Percentiles rank a stretch among this genome's conserved stretches.
Conservation (phyloP, 2,888 invertebrate species). For the Neoscelio sp. region DNA sequence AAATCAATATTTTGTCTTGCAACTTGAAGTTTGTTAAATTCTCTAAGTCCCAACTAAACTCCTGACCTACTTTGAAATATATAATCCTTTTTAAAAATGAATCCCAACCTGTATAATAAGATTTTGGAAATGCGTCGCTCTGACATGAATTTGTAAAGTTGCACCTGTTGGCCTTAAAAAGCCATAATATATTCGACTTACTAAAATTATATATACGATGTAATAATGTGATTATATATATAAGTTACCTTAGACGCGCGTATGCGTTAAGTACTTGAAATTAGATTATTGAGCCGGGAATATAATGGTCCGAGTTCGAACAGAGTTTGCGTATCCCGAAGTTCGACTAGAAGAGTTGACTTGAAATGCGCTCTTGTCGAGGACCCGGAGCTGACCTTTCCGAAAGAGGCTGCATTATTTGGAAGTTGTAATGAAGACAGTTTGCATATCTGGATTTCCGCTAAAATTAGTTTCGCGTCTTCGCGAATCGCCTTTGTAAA, state of each 20-base stretch:
- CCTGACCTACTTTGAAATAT: too few species aligned
- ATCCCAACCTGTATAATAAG: too few species aligned
- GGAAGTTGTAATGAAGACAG: slow-evolving; percentile 42
- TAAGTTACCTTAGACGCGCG: slow-evolving; percentile 17
- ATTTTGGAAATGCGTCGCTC: too few species aligned
- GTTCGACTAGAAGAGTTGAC: slow-evolving; percentile 5
- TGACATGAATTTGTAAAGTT: too few species aligned
- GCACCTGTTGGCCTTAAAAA: too few species aligned
- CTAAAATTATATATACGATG: slow-evolving; percentile 10
- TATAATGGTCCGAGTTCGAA: slow-evolving; percentile 37
- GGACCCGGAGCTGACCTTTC: slow-evolving; percentile 17
- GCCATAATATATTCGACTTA: slow-evolving; percentile 1
- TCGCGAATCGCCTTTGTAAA: slow-evolving; percentile 8
- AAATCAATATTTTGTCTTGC: too few species aligned
- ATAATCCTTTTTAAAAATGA: too few species aligned
- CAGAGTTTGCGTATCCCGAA: slow-evolving; percentile 35
- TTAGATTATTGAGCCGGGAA: slow-evolving; percentile 49
- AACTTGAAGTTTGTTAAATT: too few species aligned
- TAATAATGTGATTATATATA: slow-evolving; percentile 44
- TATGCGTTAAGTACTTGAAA: slow-evolving; percentile 45
- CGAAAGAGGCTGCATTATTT: slow-evolving; percentile 26
- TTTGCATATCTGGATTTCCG: slow-evolving; percentile 36
- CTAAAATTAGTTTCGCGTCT: slow-evolving; percentile 34
- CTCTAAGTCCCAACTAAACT: too few species aligned
- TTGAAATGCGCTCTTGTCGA: too few species aligned